These are phyloP conservation scores for Tolmerus cingulatus DNA, from an alignment of 2,888 invertebrate genomes.

Conservation along the genomic window DNA sequence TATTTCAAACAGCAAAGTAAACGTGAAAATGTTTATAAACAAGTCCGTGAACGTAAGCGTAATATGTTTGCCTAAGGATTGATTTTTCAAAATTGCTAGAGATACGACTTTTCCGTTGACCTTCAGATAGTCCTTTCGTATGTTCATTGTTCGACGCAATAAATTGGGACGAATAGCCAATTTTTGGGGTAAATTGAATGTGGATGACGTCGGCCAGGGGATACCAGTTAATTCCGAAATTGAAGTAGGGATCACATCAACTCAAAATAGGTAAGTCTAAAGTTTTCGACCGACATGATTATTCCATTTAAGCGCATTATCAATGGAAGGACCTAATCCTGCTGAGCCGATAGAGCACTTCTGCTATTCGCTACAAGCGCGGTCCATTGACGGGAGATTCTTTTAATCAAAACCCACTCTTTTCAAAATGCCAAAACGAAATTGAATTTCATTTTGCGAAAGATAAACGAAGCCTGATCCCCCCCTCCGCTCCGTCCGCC, in stretches of 20 bases:
- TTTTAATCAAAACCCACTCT: not conserved
- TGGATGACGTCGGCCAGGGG: not conserved
- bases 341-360: not conserved
- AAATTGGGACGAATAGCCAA: not conserved
- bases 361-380: not conserved
- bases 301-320: not conserved
- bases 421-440: not conserved
- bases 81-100: not conserved
- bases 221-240: not conserved
- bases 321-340: not conserved
- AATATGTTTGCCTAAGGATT: not conserved
- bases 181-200: not conserved
- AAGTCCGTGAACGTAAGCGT: not conserved
- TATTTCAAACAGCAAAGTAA: not conserved
- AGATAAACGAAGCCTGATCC: not conserved
- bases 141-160: not conserved
- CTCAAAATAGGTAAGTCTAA: not conserved
- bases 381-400: not conserved
- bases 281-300: not conserved
- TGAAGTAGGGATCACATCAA: not conserved
- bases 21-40: not conserved
- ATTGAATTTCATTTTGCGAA: conserved; percentile 22
- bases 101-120: not conserved
- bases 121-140: not conserved
- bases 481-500: not conserved